Percentiles rank a stretch among this genome's conserved stretches.
Conservation (phyloP, 2,797 vertebrate genomes). For the Microhierax caerulescens region DNA sequence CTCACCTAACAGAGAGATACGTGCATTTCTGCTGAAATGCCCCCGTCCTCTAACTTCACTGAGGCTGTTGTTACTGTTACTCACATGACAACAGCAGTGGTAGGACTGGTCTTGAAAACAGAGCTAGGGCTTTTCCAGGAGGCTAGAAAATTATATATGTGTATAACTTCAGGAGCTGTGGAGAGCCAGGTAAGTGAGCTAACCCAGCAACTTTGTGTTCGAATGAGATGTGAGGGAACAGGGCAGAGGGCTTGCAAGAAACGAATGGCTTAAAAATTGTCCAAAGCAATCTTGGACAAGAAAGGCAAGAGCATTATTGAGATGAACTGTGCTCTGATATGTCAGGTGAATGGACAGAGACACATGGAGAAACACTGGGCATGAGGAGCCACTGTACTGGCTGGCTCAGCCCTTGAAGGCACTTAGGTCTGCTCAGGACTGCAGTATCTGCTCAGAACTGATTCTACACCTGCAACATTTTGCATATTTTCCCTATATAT, state of each 20-base stretch:
- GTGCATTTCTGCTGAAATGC: neutral
- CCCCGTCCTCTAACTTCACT: neutral
- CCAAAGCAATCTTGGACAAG: neutral
- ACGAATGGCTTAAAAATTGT: neutral
- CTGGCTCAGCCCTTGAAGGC: neutral
- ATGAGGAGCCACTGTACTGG: fast-evolving
- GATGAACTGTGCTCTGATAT: neutral
- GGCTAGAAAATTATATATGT: neutral
- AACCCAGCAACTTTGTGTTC: neutral
- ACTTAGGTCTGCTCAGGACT: neutral
- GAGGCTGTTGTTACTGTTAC: neutral
- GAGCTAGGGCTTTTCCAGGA: neutral
- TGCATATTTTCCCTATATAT: neutral
- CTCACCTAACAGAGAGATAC: neutral
- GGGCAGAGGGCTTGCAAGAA: neutral
- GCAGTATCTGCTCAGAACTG: neutral
- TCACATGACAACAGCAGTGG: neutral
- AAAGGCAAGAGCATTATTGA: neutral
- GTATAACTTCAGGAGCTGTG: neutral
- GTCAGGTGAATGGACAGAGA: neutral
- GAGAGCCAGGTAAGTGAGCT: neutral
- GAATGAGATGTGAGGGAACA: neutral
- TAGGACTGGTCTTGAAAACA: neutral
- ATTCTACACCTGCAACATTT: neutral
- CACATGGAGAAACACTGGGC: neutral